These are phyloP conservation scores for Orchesellides sinensis DNA, from an alignment of 2,888 invertebrate species.

Conservation along the genomic window DNA sequence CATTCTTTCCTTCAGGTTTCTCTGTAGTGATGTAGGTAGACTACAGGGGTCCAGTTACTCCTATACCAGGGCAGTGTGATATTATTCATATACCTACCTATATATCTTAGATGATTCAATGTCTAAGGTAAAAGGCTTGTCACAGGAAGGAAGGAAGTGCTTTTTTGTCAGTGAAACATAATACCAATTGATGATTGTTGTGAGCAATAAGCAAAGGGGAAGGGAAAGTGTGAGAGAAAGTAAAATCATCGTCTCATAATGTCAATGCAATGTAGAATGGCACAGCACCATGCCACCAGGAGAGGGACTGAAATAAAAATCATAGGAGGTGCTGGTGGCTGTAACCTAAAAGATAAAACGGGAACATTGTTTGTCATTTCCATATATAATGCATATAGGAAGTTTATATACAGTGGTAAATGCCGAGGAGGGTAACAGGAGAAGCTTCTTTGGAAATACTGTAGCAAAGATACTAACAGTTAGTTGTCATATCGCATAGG, in stretches of 20 bases:
- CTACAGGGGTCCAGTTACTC: conserved; percentile 60
- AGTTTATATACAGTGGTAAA: not conserved
- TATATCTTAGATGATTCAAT: not conserved
- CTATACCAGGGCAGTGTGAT: too few species aligned
- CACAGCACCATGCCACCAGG: too few species aligned
- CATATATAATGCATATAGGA: not conserved
- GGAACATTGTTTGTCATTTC: conserved; percentile 17
- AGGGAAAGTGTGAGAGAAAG: conserved; percentile 29
- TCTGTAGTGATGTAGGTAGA: conserved; percentile 19
- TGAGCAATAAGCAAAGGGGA: conserved; percentile 51
- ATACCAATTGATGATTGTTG: conserved; percentile 64
- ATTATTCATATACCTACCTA: not conserved
- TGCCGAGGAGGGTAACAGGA: conserved; percentile 25
- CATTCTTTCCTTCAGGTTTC: not conserved
- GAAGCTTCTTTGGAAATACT: not conserved
- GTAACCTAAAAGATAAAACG: conserved; percentile 16
- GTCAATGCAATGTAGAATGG: conserved; percentile 26
- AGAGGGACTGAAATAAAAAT: conserved; percentile 31
- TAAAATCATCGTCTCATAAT: conserved; percentile 50
- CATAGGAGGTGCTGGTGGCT: conserved; percentile 18
- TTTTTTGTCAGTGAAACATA: conserved; percentile 64
- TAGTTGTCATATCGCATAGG: conserved; percentile 36
- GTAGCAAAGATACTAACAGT: too few species aligned
- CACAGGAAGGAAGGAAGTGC: conserved; percentile 60
- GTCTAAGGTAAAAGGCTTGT: conserved; percentile 34